Conservation (phyloP, 2,113 vertebrate genomes). For the Barbus barbus region DNA sequence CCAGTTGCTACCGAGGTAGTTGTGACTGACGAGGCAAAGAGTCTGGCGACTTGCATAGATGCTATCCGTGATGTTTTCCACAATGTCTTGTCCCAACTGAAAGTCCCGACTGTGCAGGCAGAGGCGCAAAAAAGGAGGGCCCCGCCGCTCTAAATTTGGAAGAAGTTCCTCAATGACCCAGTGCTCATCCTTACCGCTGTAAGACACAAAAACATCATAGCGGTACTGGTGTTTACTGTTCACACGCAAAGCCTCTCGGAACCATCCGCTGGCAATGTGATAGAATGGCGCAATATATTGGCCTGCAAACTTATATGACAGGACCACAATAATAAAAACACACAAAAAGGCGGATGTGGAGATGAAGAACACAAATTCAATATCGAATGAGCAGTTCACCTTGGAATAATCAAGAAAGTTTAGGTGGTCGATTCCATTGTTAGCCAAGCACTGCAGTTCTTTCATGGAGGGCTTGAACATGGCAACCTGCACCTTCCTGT, state of each 20-base stretch:
- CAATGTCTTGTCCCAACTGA: slow-evolving; percentile 62
- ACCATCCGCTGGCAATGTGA: slow-evolving; percentile 66
- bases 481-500: slow-evolving; percentile 15
- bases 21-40: slow-evolving; percentile 70
- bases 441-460: slow-evolving; percentile 13
- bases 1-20: slow-evolving; percentile 56
- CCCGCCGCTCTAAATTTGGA: slow-evolving; percentile 60
- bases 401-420: slow-evolving; percentile 58
- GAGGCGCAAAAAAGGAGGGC: slow-evolving; percentile 54
- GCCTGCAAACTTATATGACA: slow-evolving; percentile 55
- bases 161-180: slow-evolving; percentile 71
- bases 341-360: slow-evolving; percentile 49
- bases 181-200: slow-evolving; percentile 64
- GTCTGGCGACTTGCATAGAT: slow-evolving; percentile 74
- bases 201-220: slow-evolving; percentile 75
- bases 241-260: slow-evolving; percentile 55
- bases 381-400: slow-evolving; percentile 67
- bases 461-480: neutral
- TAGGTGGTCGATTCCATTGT: neutral
- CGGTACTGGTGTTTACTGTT: slow-evolving; percentile 55
- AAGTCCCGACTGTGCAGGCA: slow-evolving; percentile 78
- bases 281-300: slow-evolving; percentile 65
- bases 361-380: slow-evolving; percentile 61
- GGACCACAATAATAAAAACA: slow-evolving; percentile 52
- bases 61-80: slow-evolving; percentile 76